Evolutionary conservation across 2,797 vertebrate genomes (phyloP).

Genomic region (Pitangus sulphuratus): DNA sequence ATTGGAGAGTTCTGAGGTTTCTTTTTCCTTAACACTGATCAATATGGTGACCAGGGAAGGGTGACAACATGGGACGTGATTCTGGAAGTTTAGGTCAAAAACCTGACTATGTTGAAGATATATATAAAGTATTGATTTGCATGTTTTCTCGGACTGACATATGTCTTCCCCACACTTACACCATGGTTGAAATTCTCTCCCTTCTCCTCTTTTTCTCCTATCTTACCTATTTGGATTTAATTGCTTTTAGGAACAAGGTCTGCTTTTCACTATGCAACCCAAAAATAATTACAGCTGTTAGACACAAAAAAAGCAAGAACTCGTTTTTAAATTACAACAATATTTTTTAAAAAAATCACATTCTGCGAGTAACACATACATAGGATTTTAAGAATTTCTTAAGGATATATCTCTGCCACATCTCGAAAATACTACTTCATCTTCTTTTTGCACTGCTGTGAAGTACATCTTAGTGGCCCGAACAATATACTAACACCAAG

Average conservation of each 20-base stretch:
- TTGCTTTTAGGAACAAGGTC: background rate
- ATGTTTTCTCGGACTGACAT: background rate
- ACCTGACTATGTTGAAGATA: rapidly evolving
- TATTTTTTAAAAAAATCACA: background rate
- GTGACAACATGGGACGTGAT: background rate
- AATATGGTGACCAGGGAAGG: background rate
- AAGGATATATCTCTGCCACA: background rate
- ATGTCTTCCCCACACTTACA: background rate
- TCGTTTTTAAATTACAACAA: background rate
- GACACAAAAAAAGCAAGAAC: background rate
- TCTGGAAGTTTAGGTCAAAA: background rate
- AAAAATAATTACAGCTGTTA: background rate
- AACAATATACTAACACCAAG: rapidly evolving
- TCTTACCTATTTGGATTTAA: background rate
- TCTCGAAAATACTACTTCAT: background rate
- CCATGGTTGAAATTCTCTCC: background rate
- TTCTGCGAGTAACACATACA: background rate
- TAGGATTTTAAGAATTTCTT: background rate
- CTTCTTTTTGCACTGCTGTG: background rate
- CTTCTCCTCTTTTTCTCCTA: background rate
- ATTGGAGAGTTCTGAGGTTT: background rate
- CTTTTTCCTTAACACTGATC: background rate
- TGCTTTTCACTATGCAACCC: background rate
- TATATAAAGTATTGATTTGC: background rate
- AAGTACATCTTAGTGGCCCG: rapidly evolving